phyloP scores from a whole-genome alignment of 1,140 invertebrate genomes.

The Diplogasteroides magnus region DNA sequence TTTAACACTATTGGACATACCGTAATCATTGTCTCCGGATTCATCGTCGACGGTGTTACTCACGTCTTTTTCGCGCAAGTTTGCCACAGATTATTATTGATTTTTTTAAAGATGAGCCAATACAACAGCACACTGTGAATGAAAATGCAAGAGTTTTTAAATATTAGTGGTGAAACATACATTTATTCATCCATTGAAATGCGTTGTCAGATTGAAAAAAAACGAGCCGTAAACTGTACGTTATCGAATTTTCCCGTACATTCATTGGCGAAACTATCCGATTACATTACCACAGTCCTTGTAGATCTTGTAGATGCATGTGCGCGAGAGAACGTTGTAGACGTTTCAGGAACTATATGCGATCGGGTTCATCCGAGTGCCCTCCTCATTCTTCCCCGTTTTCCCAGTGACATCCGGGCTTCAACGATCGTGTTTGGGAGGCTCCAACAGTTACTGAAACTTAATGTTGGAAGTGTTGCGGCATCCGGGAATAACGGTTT shows the following conservation, averaged over 20 bases:
- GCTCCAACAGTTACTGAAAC: conserved; percentile 47
- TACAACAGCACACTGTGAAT: too few relatives aligned
- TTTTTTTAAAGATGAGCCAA: too few relatives aligned
- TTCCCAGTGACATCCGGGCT: conserved; percentile 55
- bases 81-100: conserved; percentile 42
- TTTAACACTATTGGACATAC: background rate
- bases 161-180: too few relatives aligned
- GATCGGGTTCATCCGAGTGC: conserved; percentile 46
- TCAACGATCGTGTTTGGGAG: conserved; percentile 47
- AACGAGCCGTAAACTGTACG: too few relatives aligned
- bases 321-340: background rate
- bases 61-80: conserved; percentile 52
- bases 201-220: too few relatives aligned
- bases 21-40: conserved; percentile 35
- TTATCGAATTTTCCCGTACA: too few relatives aligned
- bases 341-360: conserved; percentile 46
- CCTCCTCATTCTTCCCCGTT: conserved; percentile 52
- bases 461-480: too few relatives aligned
- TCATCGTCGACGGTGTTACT: conserved; percentile 46
- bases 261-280: background rate
- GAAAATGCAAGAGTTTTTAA: too few relatives aligned
- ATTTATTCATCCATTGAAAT: too few relatives aligned
- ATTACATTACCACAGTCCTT: too few relatives aligned
- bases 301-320: too few relatives aligned
- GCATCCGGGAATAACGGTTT: too few relatives aligned